A percentile compares a stretch with the other conserved stretches of the same genome.
Conservation (phyloP, 1,140 invertebrate species). For the Pentalonia nigronervosa region DNA sequence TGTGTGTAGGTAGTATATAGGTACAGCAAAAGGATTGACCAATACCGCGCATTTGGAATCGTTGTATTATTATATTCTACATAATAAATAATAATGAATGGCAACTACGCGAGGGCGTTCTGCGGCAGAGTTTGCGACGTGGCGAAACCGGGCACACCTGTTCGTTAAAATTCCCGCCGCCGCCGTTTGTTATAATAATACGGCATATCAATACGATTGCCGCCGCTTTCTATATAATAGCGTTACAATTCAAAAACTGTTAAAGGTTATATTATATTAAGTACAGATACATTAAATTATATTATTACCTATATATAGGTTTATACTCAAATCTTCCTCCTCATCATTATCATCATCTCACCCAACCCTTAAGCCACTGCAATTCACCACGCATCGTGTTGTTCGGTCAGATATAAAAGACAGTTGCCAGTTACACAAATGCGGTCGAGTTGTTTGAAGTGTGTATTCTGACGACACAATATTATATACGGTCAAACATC, state of each 20-base stretch:
- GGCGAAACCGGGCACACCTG: not conserved
- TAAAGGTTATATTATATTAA: not conserved
- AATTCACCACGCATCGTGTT: not conserved
- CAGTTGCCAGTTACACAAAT: not conserved
- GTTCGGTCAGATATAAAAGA: constrained; percentile 20
- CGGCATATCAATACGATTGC: not conserved
- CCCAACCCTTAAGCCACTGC: not conserved
- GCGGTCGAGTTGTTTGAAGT: constrained; percentile 30
- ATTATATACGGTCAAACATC: not conserved
- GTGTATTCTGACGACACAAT: not conserved
- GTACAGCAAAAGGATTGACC: constrained; percentile 14
- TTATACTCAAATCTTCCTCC: not conserved
- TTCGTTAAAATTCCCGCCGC: not conserved
- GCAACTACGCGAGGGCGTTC: not conserved
- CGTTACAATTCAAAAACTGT: not conserved
- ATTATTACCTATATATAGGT: not conserved
- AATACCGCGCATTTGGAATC: not conserved
- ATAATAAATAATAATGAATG: constrained; percentile 12
- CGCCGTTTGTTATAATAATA: constrained; percentile 3
- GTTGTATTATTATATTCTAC: not conserved
- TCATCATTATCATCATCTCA: not conserved
- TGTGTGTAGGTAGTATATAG: not conserved
- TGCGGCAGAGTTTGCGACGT: not conserved
- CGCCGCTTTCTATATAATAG: not conserved
- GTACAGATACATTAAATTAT: not conserved